phyloP scores from a whole-genome alignment of 1,140 invertebrate species.

The Palaemon carinicauda region DNA sequence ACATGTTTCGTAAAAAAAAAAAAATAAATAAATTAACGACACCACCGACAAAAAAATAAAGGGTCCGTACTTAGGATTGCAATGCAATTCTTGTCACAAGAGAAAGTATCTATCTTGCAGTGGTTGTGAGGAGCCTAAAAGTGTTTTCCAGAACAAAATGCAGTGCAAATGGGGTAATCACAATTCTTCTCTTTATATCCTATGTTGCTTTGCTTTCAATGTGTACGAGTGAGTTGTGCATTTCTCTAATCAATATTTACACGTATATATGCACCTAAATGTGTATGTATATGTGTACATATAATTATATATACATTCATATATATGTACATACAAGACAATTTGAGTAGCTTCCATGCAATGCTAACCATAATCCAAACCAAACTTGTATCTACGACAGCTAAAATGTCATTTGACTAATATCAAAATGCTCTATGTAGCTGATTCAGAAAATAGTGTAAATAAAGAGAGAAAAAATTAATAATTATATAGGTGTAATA shows the following conservation, averaged over 20 bases:
- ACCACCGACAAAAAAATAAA: no score
- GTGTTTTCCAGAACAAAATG: no score
- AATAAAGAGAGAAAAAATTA: background rate
- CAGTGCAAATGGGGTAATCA: no score
- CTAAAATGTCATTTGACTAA: background rate
- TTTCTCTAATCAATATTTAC: background rate
- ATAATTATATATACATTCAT: slow-evolving; percentile 17
- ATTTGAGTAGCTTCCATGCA: background rate
- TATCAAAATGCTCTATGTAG: background rate
- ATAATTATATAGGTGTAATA: background rate
- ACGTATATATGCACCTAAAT: background rate
- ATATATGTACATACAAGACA: slow-evolving; percentile 12
- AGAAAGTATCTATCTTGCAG: no score
- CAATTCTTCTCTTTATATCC: no score
- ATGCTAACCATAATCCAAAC: background rate
- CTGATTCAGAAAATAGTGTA: background rate
- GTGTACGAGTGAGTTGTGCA: no score
- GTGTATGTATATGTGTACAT: slow-evolving; percentile 17
- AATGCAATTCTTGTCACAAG: no score
- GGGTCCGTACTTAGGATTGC: no score
- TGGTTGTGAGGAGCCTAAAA: no score
- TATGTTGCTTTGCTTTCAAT: no score
- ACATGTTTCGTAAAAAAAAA: no score
- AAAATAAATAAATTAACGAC: no score
- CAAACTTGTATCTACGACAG: background rate